phyloP scores from a whole-genome alignment of 2,113 vertebrate genomes.

The Ceyx melanurus region DNA sequence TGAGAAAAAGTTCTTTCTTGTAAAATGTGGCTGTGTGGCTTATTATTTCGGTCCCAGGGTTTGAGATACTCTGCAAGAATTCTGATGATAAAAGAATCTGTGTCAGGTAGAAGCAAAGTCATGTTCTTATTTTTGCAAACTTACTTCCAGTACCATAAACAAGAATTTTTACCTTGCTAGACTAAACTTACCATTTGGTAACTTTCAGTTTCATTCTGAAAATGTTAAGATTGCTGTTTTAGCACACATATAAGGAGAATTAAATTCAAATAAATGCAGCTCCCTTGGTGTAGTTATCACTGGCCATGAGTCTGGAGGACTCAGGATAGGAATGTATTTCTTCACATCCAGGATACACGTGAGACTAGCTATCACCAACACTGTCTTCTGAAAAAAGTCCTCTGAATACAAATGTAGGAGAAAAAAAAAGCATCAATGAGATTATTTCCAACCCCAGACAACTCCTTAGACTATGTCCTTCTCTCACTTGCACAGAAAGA shows the following conservation, averaged over 20 bases:
- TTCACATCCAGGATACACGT: background rate
- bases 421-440: background rate
- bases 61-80: background rate
- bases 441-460: background rate
- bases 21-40: background rate
- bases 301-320: background rate
- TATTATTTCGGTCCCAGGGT: background rate
- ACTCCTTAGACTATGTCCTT: background rate
- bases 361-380: background rate
- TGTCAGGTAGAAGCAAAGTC: background rate
- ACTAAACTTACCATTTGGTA: background rate
- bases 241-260: background rate
- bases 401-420: background rate
- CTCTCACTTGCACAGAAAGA: background rate
- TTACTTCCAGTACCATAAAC: background rate
- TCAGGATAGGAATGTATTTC: background rate
- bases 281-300: background rate
- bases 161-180: background rate
- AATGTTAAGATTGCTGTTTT: background rate
- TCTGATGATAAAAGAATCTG: background rate
- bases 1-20: no score
- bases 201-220: background rate
- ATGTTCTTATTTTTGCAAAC: fast-evolving
- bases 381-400: background rate
- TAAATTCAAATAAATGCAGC: background rate